phyloP scores from a whole-genome alignment of 2,113 vertebrate genomes.

The Podarcis muralis region DNA sequence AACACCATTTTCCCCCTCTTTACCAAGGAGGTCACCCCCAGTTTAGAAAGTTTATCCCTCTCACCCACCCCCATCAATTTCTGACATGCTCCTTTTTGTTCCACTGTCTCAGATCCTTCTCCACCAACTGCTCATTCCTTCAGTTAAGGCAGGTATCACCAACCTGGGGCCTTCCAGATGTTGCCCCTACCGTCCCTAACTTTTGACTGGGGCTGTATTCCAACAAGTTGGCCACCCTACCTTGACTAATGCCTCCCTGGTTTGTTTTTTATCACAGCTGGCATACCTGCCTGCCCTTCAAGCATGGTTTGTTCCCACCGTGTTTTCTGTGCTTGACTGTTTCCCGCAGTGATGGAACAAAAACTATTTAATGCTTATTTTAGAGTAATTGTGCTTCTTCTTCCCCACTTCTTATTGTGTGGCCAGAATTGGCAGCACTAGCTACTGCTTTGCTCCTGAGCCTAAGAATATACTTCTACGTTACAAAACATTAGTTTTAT shows the following conservation, averaged over 20 bases:
- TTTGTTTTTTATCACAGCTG: background rate
- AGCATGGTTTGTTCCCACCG: background rate
- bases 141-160: background rate
- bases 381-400: background rate
- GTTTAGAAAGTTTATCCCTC: background rate
- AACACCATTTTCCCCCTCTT: background rate
- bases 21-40: too few species aligned
- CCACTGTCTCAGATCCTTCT: background rate
- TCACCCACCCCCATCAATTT: too few species aligned
- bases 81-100: background rate
- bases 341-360: background rate
- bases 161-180: too few species aligned
- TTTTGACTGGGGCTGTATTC: too few species aligned
- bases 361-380: background rate
- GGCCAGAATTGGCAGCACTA: background rate
- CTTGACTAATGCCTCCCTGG: background rate
- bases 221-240: too few species aligned
- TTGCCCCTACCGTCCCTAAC: too few species aligned
- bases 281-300: background rate
- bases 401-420: background rate
- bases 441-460: background rate
- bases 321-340: background rate
- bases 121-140: background rate
- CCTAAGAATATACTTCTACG: background rate
- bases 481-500: conserved; percentile 33